A percentile compares a stretch with the other conserved stretches of the same genome.
These are phyloP conservation scores for Omphaloscelis lunosa DNA, from an alignment of 2,888 invertebrate genomes.

Conservation along the genomic window DNA sequence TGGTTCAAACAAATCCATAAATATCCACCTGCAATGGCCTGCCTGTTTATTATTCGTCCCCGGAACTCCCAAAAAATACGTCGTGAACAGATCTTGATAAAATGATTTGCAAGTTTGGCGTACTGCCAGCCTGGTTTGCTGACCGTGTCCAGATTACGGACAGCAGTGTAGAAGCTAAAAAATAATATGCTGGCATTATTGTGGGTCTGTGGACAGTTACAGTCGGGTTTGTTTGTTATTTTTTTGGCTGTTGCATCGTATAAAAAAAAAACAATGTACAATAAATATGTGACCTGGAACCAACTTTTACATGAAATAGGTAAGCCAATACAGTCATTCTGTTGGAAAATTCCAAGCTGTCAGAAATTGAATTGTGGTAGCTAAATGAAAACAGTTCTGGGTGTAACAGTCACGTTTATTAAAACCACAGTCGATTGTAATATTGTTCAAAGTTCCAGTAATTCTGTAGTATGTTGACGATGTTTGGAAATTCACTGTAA, in stretches of 20 bases:
- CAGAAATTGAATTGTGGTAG: not conserved
- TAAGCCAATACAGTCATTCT: not conserved
- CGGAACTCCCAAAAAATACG: constrained; percentile 44
- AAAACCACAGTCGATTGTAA: not conserved
- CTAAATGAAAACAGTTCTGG: not conserved
- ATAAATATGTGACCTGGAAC: not conserved
- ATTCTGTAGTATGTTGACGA: not conserved
- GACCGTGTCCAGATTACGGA: constrained; percentile 53
- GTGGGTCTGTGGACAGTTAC: constrained; percentile 16
- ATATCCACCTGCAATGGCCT: constrained; percentile 38
- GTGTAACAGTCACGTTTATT: not conserved
- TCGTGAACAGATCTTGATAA: constrained; percentile 63
- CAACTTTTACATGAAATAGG: not conserved
- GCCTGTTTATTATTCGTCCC: constrained; percentile 50
- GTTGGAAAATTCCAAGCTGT: not conserved
- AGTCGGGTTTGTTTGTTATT: not conserved
- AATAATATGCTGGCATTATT: constrained; percentile 33
- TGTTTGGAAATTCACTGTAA: not conserved
- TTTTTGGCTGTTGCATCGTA: not conserved
- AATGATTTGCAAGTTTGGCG: constrained; percentile 58
- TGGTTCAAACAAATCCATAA: constrained; percentile 26
- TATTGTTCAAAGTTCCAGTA: not conserved
- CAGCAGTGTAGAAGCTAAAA: constrained; percentile 30
- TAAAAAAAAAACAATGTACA: constrained; percentile 8
- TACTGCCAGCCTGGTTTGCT: constrained; percentile 54